Evolutionary conservation across 1,140 invertebrate species (phyloP), one percentile per base, ranked within the genome.

Genomic region (Drosophila burlai): DNA sequence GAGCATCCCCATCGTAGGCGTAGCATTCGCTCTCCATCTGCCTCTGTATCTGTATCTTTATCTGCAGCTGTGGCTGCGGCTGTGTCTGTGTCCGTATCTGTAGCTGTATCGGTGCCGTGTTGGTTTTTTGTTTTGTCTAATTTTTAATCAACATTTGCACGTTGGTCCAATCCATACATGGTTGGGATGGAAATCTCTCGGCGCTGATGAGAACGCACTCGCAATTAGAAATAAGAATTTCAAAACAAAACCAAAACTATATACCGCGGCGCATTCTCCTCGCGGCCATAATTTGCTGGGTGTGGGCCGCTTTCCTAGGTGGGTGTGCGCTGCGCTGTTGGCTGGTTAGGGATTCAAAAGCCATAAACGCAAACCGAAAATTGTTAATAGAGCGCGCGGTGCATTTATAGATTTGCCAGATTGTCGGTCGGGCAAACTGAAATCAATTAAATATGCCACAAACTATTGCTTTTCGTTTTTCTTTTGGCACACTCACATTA

Each of bases 141-240:
- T 86, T 90, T 86, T 86, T 90, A 90, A 90, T 90, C 78, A 90
- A 90, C 85, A 90, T 91, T 90, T 85, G 85, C 85, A 90, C 85
- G 86, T 91, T 90, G 82, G 75, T 75, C 85, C 85, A 89, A 90
- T 85, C 85, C 85, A 90, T 90, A 90, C 85, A 90, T 90, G 85
- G 83, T 78, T 77, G 85, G 59, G 75, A 74, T 90, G 84, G 81
- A 87, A 84, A 80, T 66, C 77, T 80, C 77, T 80, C 78, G 42
- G 16, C 61, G 63, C 58, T 76, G 66, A 80, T 76, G 71, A 80
- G 83, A 69, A 74, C 69, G 61, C 80, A 78, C 64, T 69, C 80
- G 72, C 64, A 87, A 89, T 87, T 87, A 83, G 84, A 80, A 87
- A 87, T 72, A 78, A 81, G 55, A 81, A 89, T 83, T 87, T 69